phyloP scores from a whole-genome alignment of 1,140 invertebrate genomes.

The Drosophila murphyi region DNA sequence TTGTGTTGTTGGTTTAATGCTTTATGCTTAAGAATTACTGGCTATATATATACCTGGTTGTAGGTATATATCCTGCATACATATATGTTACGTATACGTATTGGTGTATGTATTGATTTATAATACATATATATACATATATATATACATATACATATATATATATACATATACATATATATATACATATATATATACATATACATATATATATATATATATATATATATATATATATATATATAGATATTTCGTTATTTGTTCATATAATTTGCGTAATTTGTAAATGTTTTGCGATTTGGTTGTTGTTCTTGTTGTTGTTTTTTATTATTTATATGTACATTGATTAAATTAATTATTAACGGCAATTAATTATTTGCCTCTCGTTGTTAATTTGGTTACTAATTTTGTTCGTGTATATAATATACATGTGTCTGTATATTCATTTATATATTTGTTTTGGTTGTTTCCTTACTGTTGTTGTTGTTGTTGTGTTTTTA shows the following conservation, averaged over 20 bases:
- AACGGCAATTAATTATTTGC: constrained; percentile 32
- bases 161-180: constrained; percentile 23
- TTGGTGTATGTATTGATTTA: constrained; percentile 10
- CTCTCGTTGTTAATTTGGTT: constrained; percentile 47
- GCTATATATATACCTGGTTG: constrained; percentile 37
- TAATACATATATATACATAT: neutral
- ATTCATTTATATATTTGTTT: constrained; percentile 15
- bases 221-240: neutral
- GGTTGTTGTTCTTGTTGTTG: constrained; percentile 27
- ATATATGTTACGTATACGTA: constrained; percentile 21
- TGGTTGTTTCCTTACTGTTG: constrained; percentile 3
- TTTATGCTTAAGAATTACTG: constrained; percentile 45
- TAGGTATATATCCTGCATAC: constrained; percentile 46
- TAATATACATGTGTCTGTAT: neutral
- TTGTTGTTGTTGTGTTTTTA: constrained; percentile 8
- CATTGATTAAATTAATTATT: constrained; percentile 18
- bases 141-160: constrained; percentile 31
- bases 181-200: constrained; percentile 1
- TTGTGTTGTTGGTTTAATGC: constrained; percentile 57
- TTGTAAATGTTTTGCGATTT: constrained; percentile 40
- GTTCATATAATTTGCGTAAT: constrained; percentile 46
- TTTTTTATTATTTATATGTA: constrained; percentile 11
- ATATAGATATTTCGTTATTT: constrained; percentile 63
- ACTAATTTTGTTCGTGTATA: constrained; percentile 8
- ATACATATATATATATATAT: constrained; percentile 24